Conservation (phyloP, 2,113 vertebrate species). For the Perca flavescens region DNA sequence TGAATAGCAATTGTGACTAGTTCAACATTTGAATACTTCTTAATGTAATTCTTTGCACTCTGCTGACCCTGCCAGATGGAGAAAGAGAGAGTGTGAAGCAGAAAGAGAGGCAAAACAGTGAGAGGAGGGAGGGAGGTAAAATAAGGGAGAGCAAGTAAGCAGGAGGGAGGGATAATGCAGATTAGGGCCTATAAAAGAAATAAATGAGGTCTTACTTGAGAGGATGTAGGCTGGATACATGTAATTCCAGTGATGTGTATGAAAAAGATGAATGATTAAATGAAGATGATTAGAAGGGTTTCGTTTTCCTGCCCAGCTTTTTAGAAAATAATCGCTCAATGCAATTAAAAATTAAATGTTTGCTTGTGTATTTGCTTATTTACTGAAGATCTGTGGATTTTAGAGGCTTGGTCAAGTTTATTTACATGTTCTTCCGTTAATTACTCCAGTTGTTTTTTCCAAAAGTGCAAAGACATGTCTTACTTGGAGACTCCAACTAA, state of each 20-base stretch:
- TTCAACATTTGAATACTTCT: constrained; percentile 72
- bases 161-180: constrained; percentile 30
- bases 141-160: neutral
- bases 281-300: neutral
- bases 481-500: no score
- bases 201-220: constrained; percentile 40
- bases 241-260: neutral
- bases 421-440: neutral
- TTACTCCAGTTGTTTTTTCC: neutral
- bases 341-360: neutral
- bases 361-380: neutral
- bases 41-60: constrained; percentile 74
- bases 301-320: neutral
- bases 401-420: neutral
- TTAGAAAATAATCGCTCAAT: neutral
- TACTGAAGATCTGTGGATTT: neutral
- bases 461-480: no score
- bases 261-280: constrained; percentile 39
- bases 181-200: constrained; percentile 39
- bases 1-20: constrained; percentile 73
- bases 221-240: neutral
- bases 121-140: neutral
- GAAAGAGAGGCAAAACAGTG: neutral
- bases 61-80: constrained; percentile 69
- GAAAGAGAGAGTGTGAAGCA: neutral